Evolutionary conservation across 2,113 vertebrate species (phyloP).

Genomic region (Pluvialis apricaria): DNA sequence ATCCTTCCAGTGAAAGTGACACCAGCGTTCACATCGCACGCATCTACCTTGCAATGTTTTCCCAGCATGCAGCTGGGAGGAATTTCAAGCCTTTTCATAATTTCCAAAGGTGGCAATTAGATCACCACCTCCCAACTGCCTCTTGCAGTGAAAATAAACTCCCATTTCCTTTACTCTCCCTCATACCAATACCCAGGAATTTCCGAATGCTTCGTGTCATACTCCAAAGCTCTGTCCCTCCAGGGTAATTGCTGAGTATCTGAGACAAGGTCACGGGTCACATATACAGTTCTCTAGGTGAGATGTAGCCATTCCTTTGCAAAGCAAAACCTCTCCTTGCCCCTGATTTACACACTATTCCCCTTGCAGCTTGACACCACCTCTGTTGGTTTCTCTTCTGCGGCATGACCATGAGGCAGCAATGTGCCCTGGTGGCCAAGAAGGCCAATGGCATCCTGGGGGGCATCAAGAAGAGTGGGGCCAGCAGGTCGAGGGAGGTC

Average conservation of each 20-base stretch:
- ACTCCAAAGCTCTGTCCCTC: not conserved
- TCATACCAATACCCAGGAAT: not conserved
- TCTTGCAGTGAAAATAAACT: slow-evolving; percentile 40
- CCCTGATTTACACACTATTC: not conserved
- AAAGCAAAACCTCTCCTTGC: not conserved
- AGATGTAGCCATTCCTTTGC: not conserved
- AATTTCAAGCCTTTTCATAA: slow-evolving; percentile 20
- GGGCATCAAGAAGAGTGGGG: no score
- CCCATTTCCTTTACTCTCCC: slow-evolving; percentile 28
- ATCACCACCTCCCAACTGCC: not conserved
- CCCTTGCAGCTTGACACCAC: not conserved
- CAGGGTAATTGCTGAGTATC: not conserved
- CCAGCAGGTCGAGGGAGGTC: no score
- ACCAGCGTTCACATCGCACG: not conserved
- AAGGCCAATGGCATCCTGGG: no score
- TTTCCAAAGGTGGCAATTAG: slow-evolving; percentile 38
- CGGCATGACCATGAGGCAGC: not conserved
- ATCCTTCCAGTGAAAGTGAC: not conserved
- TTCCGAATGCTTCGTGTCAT: not conserved
- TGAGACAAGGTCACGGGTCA: not conserved
- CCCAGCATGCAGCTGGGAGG: not conserved
- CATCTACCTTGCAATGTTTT: not conserved
- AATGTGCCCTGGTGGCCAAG: no score
- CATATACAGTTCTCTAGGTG: not conserved
- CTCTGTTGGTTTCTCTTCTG: not conserved